Conservation (phyloP, 2,888 invertebrate species). For the Pachliopta kotzebuea region DNA sequence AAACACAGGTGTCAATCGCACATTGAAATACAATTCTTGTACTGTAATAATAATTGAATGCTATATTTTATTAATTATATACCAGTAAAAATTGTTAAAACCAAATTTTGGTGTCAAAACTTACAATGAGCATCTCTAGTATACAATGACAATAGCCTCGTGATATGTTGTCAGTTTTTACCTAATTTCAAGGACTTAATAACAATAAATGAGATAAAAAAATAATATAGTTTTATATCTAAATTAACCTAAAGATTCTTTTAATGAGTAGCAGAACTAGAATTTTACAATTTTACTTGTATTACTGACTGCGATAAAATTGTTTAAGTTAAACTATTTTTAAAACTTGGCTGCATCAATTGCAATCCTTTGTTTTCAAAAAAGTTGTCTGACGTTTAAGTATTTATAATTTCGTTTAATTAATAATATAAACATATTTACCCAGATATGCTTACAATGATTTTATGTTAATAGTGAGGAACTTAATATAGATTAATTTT, state of each 20-base stretch:
- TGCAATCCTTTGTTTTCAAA: not conserved
- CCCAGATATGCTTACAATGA: not conserved
- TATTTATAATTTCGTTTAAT: slow-evolving; percentile 1
- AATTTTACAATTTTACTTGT: too few species aligned
- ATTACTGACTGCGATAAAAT: too few species aligned
- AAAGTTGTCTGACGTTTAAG: not conserved
- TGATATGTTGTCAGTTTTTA: slow-evolving; percentile 33
- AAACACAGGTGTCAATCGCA: too few species aligned
- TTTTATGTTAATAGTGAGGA: slow-evolving; percentile 14
- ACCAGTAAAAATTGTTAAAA: not conserved
- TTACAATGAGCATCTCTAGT: slow-evolving; percentile 6
- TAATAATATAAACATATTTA: not conserved
- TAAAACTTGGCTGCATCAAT: not conserved
- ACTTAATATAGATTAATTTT: not conserved
- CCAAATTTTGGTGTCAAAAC: not conserved
- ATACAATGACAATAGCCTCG: slow-evolving; percentile 37
- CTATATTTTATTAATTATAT: too few species aligned
- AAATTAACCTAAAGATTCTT: too few species aligned
- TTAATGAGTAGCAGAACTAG: too few species aligned
- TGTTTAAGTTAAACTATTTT: not conserved
- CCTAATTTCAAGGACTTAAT: not conserved
- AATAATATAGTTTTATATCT: too few species aligned
- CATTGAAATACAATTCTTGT: too few species aligned
- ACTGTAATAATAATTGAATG: too few species aligned
- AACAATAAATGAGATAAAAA: too few species aligned